Base-by-base conservation (phyloP, 1,140 invertebrate species). In the Tyrophagus putrescentiae region DNA sequence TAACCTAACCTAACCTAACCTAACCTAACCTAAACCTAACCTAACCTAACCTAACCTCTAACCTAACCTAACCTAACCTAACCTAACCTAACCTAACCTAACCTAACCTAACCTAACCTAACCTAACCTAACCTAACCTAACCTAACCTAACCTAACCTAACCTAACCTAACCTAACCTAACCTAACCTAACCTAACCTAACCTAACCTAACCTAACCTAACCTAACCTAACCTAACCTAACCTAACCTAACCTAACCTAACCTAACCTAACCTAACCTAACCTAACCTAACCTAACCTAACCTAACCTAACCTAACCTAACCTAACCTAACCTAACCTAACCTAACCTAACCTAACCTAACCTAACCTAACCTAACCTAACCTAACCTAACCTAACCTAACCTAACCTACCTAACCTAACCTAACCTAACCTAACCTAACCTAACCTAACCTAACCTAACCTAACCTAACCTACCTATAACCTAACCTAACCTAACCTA, bases 311-410 rank as follows among this genome's bases (percentile, higher is more conserved):
- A 52, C 32, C 56, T 57, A 57, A 57, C 56, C 56, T 57, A 57
- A 57, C 56, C 56, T 18, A 65, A 53, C 61, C 39, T 23, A 64
- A 63, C 62, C 62, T 62, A 64, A 64, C 64, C 61, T 60, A 65
- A 65, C 64, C 64, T 62, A 65, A 65, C 64, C 64, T 60, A 65
- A 65, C 64, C 64, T 56, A 63, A 65, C 64, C 64, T 60, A 63
- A 65, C 64, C 60, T 57, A 65, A 63, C 58, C 66, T 56, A 32
- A 48, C 21, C 45, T 65, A 34, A 63, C 62, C 39, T 32, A 42
- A 56, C 65, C 64, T 57, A 54, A 64, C 45, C 45, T 18, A 59
- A 56, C 44, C 61, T 53, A 60, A 66, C 63, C 58, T 45, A 66
- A 65, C 65, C 62, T 61, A 60, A 66, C 41, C 60, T 21, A n/a